phyloP scores from a whole-genome alignment of 2,888 invertebrate genomes.

The Drosophila affinis region DNA sequence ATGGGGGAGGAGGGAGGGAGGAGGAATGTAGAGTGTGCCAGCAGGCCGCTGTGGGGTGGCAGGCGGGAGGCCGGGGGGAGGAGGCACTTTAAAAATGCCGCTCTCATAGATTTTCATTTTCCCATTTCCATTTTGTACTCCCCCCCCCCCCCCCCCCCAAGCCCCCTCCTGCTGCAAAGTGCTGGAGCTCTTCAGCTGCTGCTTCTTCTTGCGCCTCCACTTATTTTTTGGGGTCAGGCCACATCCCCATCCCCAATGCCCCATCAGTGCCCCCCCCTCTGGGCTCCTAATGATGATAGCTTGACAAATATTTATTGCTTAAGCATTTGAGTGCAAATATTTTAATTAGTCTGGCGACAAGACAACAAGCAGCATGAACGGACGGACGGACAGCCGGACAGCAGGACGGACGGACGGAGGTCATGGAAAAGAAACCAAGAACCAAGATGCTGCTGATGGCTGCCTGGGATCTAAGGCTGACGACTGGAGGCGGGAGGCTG shows the following conservation, averaged over 20 bases:
- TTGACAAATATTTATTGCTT: constrained; percentile 78
- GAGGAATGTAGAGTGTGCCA: neutral
- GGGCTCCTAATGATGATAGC: constrained; percentile 68
- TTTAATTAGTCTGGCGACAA: constrained; percentile 77
- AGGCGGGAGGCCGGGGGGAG: neutral
- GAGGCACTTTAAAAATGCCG: constrained; percentile 70
- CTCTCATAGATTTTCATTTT: constrained; percentile 67
- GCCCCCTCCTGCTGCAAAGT: constrained; percentile 9
- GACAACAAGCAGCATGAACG: constrained; percentile 28
- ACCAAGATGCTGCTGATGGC: neutral
- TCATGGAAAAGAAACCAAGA: constrained; percentile 10
- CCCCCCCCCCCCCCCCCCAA: too few relatives aligned
- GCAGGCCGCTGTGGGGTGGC: constrained; percentile 5
- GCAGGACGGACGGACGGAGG: neutral
- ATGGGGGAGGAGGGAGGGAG: neutral
- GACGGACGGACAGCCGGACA: neutral
- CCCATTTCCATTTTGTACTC: constrained; percentile 38
- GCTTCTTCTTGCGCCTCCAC: neutral
- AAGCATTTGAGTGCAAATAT: constrained; percentile 80
- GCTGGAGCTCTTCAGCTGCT: constrained; percentile 6
- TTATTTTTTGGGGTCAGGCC: constrained; percentile 31
- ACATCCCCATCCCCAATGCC: neutral
- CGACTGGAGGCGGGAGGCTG: constrained; percentile 20
- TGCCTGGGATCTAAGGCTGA: constrained; percentile 11
- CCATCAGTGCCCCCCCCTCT: constrained; percentile 1